These are phyloP conservation scores for Oophaga sylvatica DNA, from an alignment of 2,797 vertebrate genomes.

Conservation along the genomic window DNA sequence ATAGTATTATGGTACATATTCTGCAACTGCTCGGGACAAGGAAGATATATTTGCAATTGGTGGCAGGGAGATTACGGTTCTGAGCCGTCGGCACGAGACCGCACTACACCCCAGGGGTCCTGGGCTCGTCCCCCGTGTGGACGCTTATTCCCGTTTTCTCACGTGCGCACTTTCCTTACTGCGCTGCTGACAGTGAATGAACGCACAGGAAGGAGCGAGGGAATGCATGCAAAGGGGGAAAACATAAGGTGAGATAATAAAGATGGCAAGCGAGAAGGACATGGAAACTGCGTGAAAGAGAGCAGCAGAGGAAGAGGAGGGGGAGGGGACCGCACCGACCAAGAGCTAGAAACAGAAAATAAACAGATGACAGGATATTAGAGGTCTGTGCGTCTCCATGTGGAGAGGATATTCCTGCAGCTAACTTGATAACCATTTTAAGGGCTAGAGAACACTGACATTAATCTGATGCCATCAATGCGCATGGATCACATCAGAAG, in stretches of 20 bases:
- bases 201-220: neutral
- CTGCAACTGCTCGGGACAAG: neutral
- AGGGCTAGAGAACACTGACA: neutral
- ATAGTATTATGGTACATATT: neutral
- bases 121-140: neutral
- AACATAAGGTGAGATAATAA: conserved; percentile 9
- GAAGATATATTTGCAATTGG: too few species aligned
- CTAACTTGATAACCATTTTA: conserved; percentile 18
- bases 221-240: neutral
- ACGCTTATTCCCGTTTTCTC: neutral
- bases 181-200: neutral
- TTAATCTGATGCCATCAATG: conserved; percentile 8
- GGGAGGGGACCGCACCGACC: neutral
- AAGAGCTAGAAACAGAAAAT: conserved; percentile 12
- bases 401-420: conserved; percentile 17
- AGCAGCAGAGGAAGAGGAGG: neutral
- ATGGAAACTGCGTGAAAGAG: neutral
- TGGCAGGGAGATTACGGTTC: neutral
- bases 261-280: conserved; percentile 1
- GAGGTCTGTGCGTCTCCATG: neutral
- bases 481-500: neutral
- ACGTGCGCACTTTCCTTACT: neutral
- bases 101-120: neutral
- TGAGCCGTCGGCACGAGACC: neutral
- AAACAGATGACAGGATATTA: conserved; percentile 35